phyloP scores from a whole-genome alignment of 2,888 invertebrate genomes.

The Trissolcus japonicus region DNA sequence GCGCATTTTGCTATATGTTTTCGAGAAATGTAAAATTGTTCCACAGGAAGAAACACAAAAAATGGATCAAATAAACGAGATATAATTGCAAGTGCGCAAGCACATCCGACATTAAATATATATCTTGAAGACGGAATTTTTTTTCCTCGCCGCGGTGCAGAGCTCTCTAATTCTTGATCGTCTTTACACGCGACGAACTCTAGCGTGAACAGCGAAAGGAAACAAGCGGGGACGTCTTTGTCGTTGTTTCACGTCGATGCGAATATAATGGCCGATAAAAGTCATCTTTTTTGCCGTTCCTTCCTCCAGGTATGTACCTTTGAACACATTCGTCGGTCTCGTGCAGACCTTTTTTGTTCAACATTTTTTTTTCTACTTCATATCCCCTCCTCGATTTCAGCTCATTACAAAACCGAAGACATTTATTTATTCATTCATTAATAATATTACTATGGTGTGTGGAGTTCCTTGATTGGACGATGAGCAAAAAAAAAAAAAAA shows the following conservation, averaged over 20 bases:
- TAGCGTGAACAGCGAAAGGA: constrained; percentile 35
- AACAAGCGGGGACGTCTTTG: constrained; percentile 34
- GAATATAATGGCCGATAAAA: constrained; percentile 39
- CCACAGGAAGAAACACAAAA: background rate
- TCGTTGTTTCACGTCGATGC: constrained; percentile 30
- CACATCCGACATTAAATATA: constrained; percentile 34
- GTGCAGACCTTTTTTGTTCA: too few species aligned
- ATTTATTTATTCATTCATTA: too few species aligned
- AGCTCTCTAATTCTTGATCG: constrained; percentile 48
- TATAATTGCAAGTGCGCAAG: constrained; percentile 14
- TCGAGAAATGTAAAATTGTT: too few species aligned
- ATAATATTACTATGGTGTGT: too few species aligned
- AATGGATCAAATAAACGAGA: constrained; percentile 4
- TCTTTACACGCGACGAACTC: constrained; percentile 48
- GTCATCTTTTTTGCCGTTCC: constrained; percentile 60
- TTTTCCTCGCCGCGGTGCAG: background rate
- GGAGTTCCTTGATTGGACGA: background rate
- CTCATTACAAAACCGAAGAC: too few species aligned
- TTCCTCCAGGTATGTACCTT: constrained; percentile 65
- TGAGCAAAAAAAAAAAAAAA: background rate
- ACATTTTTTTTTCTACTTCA: too few species aligned
- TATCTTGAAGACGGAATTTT: constrained; percentile 15
- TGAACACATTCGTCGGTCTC: too few species aligned
- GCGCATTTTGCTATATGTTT: too few species aligned
- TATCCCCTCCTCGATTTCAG: too few species aligned